Evolutionary conservation across 2,797 vertebrate species (phyloP).

Genomic region (Falco columbarius): DNA sequence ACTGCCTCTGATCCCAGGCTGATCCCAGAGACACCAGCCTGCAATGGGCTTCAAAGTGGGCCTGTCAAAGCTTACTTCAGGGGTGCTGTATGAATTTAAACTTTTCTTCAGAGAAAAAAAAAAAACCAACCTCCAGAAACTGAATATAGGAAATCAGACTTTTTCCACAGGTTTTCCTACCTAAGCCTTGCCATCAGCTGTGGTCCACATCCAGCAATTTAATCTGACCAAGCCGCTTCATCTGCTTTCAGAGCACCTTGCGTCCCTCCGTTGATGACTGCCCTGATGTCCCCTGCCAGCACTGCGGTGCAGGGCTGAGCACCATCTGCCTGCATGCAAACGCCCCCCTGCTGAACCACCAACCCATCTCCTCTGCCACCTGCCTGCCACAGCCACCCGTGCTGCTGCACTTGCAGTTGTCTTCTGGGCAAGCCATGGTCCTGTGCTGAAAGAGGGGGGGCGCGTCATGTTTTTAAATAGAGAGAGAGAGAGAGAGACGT

Average conservation of each 20-base stretch:
- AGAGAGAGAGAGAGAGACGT: not conserved
- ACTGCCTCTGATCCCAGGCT: not conserved
- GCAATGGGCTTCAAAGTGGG: not conserved
- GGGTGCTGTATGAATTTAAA: not conserved
- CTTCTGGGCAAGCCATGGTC: not conserved
- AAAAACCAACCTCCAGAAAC: not conserved
- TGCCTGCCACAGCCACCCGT: not conserved
- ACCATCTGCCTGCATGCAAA: not conserved
- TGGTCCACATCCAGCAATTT: not conserved
- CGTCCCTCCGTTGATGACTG: not conserved
- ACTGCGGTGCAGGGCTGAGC: fast-evolving
- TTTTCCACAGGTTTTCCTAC: not conserved
- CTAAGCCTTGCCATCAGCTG: not conserved
- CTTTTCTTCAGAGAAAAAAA: not conserved
- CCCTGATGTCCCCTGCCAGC: fast-evolving
- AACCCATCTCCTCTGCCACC: not conserved
- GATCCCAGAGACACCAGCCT: not conserved
- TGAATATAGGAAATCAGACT: not conserved
- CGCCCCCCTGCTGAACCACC: not conserved
- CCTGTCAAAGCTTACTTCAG: not conserved
- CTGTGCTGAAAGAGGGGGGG: not conserved
- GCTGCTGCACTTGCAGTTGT: not conserved
- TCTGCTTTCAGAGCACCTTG: not conserved
- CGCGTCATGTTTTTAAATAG: not conserved
- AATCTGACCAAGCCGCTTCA: not conserved